Evolutionary conservation across 2,888 invertebrate species (phyloP).

Genomic region (Venustoraphidia nigricollis): DNA sequence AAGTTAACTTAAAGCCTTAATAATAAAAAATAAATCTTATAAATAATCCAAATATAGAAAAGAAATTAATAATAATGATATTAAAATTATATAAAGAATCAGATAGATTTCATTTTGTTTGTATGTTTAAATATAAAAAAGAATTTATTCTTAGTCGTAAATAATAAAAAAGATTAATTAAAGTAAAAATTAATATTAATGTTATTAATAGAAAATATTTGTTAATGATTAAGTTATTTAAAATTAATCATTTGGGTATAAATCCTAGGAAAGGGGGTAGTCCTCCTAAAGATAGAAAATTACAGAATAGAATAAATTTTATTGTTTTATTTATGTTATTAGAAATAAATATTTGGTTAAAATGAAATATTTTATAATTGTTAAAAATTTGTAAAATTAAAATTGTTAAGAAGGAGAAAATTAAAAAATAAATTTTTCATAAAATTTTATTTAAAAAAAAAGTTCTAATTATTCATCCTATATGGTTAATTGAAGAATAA

Average conservation of each 20-base stretch:
- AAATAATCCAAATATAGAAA: slow-evolving; percentile 14
- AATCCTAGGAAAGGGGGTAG: slow-evolving; percentile 44
- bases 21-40: slow-evolving; percentile 7
- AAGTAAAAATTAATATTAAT: slow-evolving; percentile 33
- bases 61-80: slow-evolving; percentile 13
- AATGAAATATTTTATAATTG: slow-evolving; percentile 30
- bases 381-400: slow-evolving; percentile 32
- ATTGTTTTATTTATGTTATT: slow-evolving; percentile 25
- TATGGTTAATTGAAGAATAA: slow-evolving; percentile 47
- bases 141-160: slow-evolving; percentile 32
- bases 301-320: slow-evolving; percentile 35
- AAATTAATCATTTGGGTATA: slow-evolving; percentile 41
- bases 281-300: slow-evolving; percentile 40
- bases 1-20: slow-evolving; percentile 39
- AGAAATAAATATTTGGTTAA: slow-evolving; percentile 34
- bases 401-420: slow-evolving; percentile 30
- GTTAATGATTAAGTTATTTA: slow-evolving; percentile 33
- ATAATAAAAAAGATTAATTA: slow-evolving; percentile 40
- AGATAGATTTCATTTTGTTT: slow-evolving; percentile 4
- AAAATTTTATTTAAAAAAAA: slow-evolving; percentile 31
- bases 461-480: slow-evolving; percentile 34
- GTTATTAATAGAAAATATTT: slow-evolving; percentile 28
- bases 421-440: slow-evolving; percentile 30
- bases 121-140: slow-evolving; percentile 9
- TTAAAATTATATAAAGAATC: slow-evolving; percentile 7